A percentile compares a stretch with the other conserved stretches of the same genome.
Conservation (phyloP, 1,140 invertebrate genomes). For the Teleopsis dalmanni region DNA sequence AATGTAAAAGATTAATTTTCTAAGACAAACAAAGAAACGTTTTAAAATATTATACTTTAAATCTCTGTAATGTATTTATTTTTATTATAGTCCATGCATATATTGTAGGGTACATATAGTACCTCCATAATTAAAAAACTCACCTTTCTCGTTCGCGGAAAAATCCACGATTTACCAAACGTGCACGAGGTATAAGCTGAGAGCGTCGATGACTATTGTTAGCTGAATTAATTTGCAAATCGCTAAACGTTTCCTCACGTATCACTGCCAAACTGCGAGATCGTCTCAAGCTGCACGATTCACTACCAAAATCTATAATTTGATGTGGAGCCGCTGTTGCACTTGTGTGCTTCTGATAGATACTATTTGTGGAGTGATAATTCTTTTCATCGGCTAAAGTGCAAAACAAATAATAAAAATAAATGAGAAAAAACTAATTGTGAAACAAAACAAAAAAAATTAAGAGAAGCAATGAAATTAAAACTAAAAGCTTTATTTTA, state of each 20-base stretch:
- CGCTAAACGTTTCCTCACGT: conserved; percentile 63
- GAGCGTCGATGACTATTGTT: conserved; percentile 55
- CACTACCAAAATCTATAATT: conserved; percentile 38
- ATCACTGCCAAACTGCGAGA: conserved; percentile 68
- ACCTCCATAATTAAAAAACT: too few relatives aligned
- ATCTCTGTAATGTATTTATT: too few relatives aligned
- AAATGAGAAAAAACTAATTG: background rate
- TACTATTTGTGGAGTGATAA: background rate
- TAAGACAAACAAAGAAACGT: too few relatives aligned
- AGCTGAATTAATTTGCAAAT: conserved; percentile 52
- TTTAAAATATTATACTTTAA: too few relatives aligned
- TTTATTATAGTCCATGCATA: too few relatives aligned
- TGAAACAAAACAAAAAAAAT: too few relatives aligned
- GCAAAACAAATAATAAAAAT: background rate
- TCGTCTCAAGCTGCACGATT: conserved; percentile 58
- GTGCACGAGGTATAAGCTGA: conserved; percentile 67
- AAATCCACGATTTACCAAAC: conserved; percentile 63
- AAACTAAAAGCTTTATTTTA: too few relatives aligned
- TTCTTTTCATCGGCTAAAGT: background rate
- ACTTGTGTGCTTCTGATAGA: background rate
- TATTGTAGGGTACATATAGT: too few relatives aligned
- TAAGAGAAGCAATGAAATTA: too few relatives aligned
- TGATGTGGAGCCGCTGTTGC: background rate
- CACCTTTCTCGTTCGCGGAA: conserved; percentile 50
- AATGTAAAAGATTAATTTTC: too few relatives aligned